Percentiles rank a stretch among this genome's conserved stretches.
Conservation (phyloP, 2,797 vertebrate genomes). For the Bryconaethiops microstoma region DNA sequence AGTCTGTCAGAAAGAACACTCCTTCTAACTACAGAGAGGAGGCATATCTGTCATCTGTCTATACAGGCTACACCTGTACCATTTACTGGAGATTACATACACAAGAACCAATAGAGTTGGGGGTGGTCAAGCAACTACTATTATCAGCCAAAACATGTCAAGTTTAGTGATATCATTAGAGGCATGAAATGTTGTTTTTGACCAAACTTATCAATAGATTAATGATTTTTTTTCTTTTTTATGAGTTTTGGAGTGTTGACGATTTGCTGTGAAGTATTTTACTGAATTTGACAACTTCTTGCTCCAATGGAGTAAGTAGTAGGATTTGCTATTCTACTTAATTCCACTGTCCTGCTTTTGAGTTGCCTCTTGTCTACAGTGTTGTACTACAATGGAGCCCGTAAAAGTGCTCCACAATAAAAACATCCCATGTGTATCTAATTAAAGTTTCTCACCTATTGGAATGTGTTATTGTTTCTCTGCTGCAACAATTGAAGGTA, state of each 20-base stretch:
- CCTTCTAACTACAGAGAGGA: too few species aligned
- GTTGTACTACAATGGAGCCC: conserved; percentile 33
- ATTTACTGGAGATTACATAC: not conserved
- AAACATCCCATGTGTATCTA: conserved; percentile 54
- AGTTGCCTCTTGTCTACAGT: not conserved
- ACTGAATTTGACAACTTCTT: not conserved
- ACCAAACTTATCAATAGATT: too few species aligned
- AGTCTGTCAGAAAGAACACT: not conserved
- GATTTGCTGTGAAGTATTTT: not conserved
- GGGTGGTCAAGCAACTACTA: not conserved
- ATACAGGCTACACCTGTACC: not conserved
- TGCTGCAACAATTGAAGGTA: conserved; percentile 57
- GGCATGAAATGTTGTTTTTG: not conserved
- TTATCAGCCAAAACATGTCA: too few species aligned
- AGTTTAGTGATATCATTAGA: not conserved
- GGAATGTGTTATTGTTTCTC: conserved; percentile 55
- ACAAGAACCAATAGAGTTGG: too few species aligned
- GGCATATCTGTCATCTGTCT: not conserved
- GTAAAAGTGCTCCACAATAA: conserved; percentile 14
- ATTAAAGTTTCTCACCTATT: conserved; percentile 48
- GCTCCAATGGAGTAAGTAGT: not conserved
- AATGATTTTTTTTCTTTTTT: too few species aligned
- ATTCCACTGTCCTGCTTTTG: not conserved
- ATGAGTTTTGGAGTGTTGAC: too few species aligned
- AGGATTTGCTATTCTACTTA: not conserved